Evolutionary conservation across 35 echinoderm and acorn worm species (phyloP).

Genomic region (Anneissia japonica): DNA sequence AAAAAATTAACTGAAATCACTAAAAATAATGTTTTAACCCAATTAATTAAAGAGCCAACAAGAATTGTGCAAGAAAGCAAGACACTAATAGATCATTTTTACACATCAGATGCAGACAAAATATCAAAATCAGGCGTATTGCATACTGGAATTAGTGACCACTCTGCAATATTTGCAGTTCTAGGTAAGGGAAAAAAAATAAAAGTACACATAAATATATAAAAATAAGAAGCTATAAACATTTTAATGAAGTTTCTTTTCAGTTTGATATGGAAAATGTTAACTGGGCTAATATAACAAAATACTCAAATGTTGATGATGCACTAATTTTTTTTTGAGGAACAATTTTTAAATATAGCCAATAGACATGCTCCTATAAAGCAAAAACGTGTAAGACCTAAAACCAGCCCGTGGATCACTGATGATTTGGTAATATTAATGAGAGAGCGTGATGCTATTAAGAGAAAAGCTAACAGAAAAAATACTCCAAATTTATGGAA

Average conservation of each 20-base stretch:
- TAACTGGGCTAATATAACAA: not conserved
- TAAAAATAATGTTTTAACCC: not conserved
- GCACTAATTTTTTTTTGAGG: not conserved
- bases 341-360: not conserved
- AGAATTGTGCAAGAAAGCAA: too few relatives aligned
- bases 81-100: not conserved
- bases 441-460: not conserved
- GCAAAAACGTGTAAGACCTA: not conserved
- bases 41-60: too few relatives aligned
- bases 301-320: not conserved
- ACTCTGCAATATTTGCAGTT: not conserved
- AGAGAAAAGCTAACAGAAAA: not conserved
- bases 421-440: not conserved
- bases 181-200: not conserved
- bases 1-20: not conserved
- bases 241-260: not conserved
- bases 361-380: not conserved
- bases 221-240: not conserved
- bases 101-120: not conserved
- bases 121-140: not conserved
- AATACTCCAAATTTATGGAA: not conserved
- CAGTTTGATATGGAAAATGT: not conserved
- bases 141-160: not conserved
- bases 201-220: not conserved
- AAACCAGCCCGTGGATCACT: not conserved